Evolutionary conservation across 2,888 invertebrate genomes (phyloP), one percentile per base, ranked within the genome.

Genomic region (Eupeodes luniger): DNA sequence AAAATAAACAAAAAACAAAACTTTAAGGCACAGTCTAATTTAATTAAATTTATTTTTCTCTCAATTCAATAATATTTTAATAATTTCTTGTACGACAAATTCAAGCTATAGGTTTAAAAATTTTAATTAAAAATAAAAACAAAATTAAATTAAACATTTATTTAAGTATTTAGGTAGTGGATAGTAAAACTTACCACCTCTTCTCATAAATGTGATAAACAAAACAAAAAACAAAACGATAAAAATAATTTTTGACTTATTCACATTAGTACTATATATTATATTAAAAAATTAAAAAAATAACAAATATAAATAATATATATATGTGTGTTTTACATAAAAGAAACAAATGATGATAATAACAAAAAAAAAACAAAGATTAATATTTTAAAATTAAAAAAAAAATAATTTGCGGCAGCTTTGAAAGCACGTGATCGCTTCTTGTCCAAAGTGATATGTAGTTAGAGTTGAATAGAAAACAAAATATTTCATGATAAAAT

Each of bases 161-260:
- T 79, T 70, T 61, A 64, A 88, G 77, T 74, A 69, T 77, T 85
- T 88, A 85, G 53, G 78, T 88, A 88, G 88, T 88, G 88, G 88
- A 88, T 88, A 88, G 88, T 88, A 88, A 88, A 88, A 88, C 88
- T 88, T 88, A 88, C 88, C 88, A 88, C 88, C 88, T 88, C 88
- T 88, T 88, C 88, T 88, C 88, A 85, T 88, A 78, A 85, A 85
- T 88, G 88, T 88, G 88, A 88, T 88, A 88, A 77, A 75, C 34
- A 75, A 61, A 64, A 51, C 0, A 44, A 66, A 11, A 70, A 69
- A 69, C 11, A 82, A 59, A 66, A 69, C 14, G 72, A 74, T 72
- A 76, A 84, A 64, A 40, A 75, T 75, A 81, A 85, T 88, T 88
- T 88, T 85, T 80, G 81, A 88, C 85, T 85, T 81, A 88, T 85